Base-by-base conservation (phyloP, 2,113 vertebrate genomes). In the Cavia aperea region DNA sequence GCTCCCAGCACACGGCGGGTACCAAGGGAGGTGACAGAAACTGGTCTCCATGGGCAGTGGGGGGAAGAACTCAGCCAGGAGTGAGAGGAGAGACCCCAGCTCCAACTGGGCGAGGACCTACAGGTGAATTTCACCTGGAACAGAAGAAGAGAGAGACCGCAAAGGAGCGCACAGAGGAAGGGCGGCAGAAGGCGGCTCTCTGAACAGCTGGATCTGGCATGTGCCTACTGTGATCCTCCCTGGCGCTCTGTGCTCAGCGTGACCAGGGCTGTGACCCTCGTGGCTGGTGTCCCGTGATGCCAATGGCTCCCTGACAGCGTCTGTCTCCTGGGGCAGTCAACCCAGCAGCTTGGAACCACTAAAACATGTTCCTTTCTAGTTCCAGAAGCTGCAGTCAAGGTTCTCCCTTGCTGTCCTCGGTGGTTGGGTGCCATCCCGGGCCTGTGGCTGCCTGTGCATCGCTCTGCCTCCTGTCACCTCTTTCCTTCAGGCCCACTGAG, bases 241-340 rank as follows among this genome's bases (percentile, higher is more conserved):
- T 9, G 4, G 24, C 0, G 54, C 49, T 33, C 21, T 46, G 18
- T 5, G 7, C 7, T 6, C 1, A 5, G 88, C 7, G 36, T 16
- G 15, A 56, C 81, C 36, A 7, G 21, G 33, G 49, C 26, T 36
- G 66, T 73, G 79, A 4, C 54, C 63, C 29, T 73, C 14, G 4
- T 8, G n/a, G 31, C 19, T 46, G 15, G 15, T 7, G 6, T 33
- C 63, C 13, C 26, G 24, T 0, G 49, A 9, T 1, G 5, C 23
- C 31, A 62, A 51, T 0, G 54, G 56, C 0, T 36, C 58, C 2
- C 39, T 62, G 19, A 23, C 13, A 13, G 24, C 31, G 2, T 70
- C 54, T 0, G 0, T 46, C 39, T 83, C 18, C 56, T 16, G 49
- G 63, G 70, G 58, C n/a, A 70, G 23, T 66, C 49, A 14, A 46